A percentile compares a stretch with the other conserved stretches of the same genome.
Evolutionary conservation across 1,140 invertebrate genomes (phyloP).

Genomic region (Anthonomus grandis): DNA sequence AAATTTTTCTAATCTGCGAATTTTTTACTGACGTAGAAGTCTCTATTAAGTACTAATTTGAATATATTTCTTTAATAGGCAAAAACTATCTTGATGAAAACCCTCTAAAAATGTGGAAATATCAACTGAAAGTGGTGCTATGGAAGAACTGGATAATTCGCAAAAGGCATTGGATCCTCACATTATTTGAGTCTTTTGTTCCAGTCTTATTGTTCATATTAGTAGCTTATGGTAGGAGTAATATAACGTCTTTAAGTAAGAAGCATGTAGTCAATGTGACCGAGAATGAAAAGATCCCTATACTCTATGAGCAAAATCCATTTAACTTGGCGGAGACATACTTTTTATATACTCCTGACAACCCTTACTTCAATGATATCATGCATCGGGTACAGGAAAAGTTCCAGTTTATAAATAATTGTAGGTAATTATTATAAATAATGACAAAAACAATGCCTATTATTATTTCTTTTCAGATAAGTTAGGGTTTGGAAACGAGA

Average conservation of each 20-base stretch:
- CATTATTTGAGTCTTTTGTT: conserved; percentile 46
- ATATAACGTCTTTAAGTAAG: conserved; percentile 37
- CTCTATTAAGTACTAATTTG: no score
- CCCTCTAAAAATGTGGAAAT: conserved; percentile 12
- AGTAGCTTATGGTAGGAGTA: conserved; percentile 40
- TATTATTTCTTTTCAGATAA: conserved; percentile 32
- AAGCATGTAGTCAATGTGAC: conserved; percentile 32
- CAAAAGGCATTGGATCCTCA: conserved; percentile 48
- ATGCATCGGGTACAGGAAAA: conserved; percentile 45
- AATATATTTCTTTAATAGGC: no score
- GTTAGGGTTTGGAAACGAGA: conserved; percentile 26
- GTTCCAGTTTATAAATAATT: conserved; percentile 42
- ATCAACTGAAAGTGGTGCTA: conserved; percentile 39
- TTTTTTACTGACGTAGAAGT: no score
- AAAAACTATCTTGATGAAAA: no score
- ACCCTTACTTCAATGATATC: conserved; percentile 37
- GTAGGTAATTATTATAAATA: conserved; percentile 37
- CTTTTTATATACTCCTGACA: conserved; percentile 47
- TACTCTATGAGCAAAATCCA: conserved; percentile 14
- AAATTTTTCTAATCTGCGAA: no score
- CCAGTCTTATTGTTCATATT: conserved; percentile 44
- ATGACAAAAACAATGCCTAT: no score
- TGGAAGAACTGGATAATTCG: conserved; percentile 51
- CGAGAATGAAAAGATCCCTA: conserved; percentile 22
- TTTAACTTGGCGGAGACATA: conserved; percentile 28